Evolutionary conservation across 2,797 vertebrate species (phyloP).

Genomic region (Leptatherina wallacei): DNA sequence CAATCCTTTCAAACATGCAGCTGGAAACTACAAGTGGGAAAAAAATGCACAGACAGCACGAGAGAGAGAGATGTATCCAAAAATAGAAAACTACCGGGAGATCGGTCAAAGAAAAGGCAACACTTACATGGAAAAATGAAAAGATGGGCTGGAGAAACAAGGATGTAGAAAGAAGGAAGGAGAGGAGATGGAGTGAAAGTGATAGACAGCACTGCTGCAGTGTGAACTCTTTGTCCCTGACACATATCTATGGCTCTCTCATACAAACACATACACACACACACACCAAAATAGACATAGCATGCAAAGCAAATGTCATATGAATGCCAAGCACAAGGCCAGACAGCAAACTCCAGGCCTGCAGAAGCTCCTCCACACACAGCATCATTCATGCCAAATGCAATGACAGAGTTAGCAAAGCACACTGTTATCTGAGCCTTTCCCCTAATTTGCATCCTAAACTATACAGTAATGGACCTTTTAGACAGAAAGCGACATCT

Average conservation of each 20-base stretch:
- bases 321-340: slow-evolving; percentile 41
- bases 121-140: neutral
- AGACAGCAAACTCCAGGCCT: slow-evolving; percentile 19
- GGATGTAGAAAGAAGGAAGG: slow-evolving; percentile 31
- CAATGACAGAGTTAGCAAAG: too few species aligned
- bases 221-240: slow-evolving; percentile 72
- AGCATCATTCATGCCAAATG: neutral
- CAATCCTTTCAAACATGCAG: neutral
- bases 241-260: slow-evolving; percentile 30
- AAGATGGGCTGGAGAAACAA: slow-evolving; percentile 13
- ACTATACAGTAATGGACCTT: neutral
- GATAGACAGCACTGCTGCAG: slow-evolving; percentile 66
- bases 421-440: neutral
- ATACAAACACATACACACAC: slow-evolving; percentile 23
- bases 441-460: slow-evolving; percentile 2
- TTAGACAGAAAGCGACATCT: too few species aligned
- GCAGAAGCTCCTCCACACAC: slow-evolving; percentile 13
- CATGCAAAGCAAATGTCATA: slow-evolving; percentile 48
- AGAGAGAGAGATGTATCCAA: slow-evolving; percentile 31
- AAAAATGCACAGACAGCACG: neutral
- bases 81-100: slow-evolving; percentile 31
- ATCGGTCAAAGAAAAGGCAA: too few species aligned
- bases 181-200: slow-evolving; percentile 35
- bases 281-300: slow-evolving; percentile 49
- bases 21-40: slow-evolving; percentile 4